Evolutionary conservation across 1,140 invertebrate genomes (phyloP).

Genomic region (Lethrus apterus): DNA sequence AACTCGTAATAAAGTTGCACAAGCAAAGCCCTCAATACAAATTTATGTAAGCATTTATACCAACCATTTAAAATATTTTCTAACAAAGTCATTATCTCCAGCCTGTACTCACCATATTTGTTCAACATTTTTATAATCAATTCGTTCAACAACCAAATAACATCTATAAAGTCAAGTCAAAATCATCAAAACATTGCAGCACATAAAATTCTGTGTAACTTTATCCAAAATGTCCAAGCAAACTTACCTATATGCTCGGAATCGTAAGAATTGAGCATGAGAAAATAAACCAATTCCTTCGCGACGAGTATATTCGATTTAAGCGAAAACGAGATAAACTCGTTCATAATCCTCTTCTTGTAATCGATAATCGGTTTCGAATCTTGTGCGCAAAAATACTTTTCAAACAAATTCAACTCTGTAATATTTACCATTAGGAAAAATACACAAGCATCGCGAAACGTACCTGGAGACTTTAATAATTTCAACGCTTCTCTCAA

Average conservation of each 20-base stretch:
- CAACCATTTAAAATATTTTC: slow-evolving; percentile 7
- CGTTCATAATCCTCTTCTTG: slow-evolving; percentile 2
- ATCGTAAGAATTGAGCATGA: too few relatives aligned
- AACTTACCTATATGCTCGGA: too few relatives aligned
- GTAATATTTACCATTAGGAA: too few relatives aligned
- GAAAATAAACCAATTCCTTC: neutral
- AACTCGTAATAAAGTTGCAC: neutral
- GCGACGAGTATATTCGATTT: neutral
- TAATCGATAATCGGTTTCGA: too few relatives aligned
- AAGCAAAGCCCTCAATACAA: slow-evolving; percentile 1
- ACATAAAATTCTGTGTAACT: too few relatives aligned
- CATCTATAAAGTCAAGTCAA: slow-evolving; percentile 3
- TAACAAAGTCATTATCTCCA: neutral
- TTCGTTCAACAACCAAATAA: neutral
- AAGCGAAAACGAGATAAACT: neutral
- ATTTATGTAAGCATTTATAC: slow-evolving; percentile 4
- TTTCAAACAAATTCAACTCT: too few relatives aligned
- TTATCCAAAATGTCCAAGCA: too few relatives aligned
- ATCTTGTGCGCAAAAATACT: too few relatives aligned
- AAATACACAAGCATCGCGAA: too few relatives aligned
- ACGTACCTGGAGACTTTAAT: slow-evolving; percentile 4
- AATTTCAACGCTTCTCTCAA: slow-evolving; percentile 3
- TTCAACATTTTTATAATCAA: slow-evolving; percentile 1
- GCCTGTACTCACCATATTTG: neutral
- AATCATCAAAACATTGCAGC: too few relatives aligned